Evolutionary conservation across 2,797 vertebrate genomes (phyloP), one percentile per base, ranked within the genome.

Genomic region (Gambusia yucatana): DNA sequence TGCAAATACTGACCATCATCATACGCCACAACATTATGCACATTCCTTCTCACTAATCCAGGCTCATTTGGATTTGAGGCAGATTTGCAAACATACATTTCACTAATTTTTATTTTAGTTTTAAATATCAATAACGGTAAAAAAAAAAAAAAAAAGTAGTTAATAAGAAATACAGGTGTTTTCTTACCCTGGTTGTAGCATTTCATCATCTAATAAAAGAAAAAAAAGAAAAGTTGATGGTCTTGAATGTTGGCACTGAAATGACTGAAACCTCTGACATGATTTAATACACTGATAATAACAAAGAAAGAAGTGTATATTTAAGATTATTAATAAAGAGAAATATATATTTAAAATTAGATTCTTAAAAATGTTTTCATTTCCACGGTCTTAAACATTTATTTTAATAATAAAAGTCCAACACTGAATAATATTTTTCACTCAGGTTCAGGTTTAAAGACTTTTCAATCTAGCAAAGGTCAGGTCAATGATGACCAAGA

Each of bases 131-230:
- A 46, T 9, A 6, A 48, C 33, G 39, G 3, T 28, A 6, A 28
- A 55, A 61, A 5, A 39, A 39, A 33, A 33, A 2, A 36, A 36
- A 13, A 81, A 63, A 76, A 43, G 30, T 0, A 75, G 76, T 70
- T 65, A 2, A 75, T 17, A 39, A 36, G 63, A 44, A 3, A 0
- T 52, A 8, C 11, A 14, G 73, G 0, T 43, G 65, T 78, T 50
- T 4, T 47, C 86, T 94, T 80, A 96, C 96, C 95, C 43, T 88
- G 82, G 0, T 76, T 41, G 65, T 65, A 61, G 87, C 96, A 96
- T 61, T 82, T 85, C 72, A 22, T 86, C 93, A 96, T 95, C 96
- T 96, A 84, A 84, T 41, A 17, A 77, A 71, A 81, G 57, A 72
- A 74, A 1, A 80, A 79, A 4, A 73, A 65, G 39, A 44, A 44